Conservation (phyloP, 2,888 invertebrate species). For the Sipha maydis region DNA sequence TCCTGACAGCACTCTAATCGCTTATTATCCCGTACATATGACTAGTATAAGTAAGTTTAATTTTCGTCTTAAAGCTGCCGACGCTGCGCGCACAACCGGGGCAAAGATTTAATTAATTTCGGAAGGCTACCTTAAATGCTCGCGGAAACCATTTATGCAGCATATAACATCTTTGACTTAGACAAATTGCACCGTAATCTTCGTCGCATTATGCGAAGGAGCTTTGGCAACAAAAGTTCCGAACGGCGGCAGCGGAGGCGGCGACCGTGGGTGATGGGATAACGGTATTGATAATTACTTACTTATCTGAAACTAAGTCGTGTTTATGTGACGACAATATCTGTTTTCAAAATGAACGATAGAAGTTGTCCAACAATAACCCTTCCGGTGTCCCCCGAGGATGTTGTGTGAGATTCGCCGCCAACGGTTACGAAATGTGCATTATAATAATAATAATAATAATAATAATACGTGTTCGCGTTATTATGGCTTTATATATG, state of each 20-base stretch:
- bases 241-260: neutral
- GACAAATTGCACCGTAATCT: slow-evolving; percentile 48
- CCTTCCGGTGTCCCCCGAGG: neutral
- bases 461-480: neutral
- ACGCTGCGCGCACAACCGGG: neutral
- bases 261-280: neutral
- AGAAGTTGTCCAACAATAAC: slow-evolving; percentile 35
- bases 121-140: slow-evolving; percentile 46
- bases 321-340: slow-evolving; percentile 43
- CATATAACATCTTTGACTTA: slow-evolving; percentile 45
- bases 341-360: slow-evolving; percentile 32
- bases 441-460: neutral
- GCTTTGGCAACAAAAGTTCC: slow-evolving; percentile 41
- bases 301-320: slow-evolving; percentile 40
- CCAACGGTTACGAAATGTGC: slow-evolving; percentile 3
- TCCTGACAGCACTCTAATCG: slow-evolving; percentile 47
- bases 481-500: too few species aligned
- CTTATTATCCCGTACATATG: neutral
- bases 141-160: slow-evolving; percentile 37
- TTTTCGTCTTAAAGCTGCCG: slow-evolving; percentile 11
- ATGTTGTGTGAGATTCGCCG: neutral
- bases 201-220: slow-evolving; percentile 47
- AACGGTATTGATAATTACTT: slow-evolving; percentile 46
- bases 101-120: slow-evolving; percentile 40
- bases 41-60: slow-evolving; percentile 17